Conservation (phyloP, 2,888 invertebrate species). For the Perithous albicinctus region DNA sequence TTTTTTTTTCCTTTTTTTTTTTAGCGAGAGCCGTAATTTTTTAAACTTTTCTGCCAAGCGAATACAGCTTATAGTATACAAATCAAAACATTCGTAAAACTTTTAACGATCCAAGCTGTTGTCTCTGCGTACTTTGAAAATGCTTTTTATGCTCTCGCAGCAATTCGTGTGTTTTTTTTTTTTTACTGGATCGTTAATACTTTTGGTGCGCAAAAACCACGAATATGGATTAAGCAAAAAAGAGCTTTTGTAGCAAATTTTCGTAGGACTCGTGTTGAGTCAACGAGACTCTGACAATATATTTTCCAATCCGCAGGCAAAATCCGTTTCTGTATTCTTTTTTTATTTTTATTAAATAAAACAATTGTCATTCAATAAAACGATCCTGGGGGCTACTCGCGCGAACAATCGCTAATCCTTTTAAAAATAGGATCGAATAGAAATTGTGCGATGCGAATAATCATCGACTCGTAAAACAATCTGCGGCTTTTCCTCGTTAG, state of each 20-base stretch:
- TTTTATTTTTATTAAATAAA: neutral
- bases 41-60: conserved; percentile 39
- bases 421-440: conserved; percentile 38
- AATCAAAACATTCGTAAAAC: conserved; percentile 7
- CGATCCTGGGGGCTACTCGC: neutral
- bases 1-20: too few species aligned
- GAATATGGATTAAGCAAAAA: conserved; percentile 40
- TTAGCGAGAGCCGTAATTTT: conserved; percentile 28
- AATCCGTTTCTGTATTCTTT: neutral
- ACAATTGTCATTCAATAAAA: conserved; percentile 6
- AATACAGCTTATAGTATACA: conserved; percentile 27
- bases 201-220: conserved; percentile 35
- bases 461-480: conserved; percentile 44
- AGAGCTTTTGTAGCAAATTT: conserved; percentile 47
- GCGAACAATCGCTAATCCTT: conserved; percentile 18
- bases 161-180: conserved; percentile 25
- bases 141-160: neutral
- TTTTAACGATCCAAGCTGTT: neutral
- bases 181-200: conserved; percentile 55
- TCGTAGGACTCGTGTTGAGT: conserved; percentile 25
- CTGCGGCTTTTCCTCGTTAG: conserved; percentile 26
- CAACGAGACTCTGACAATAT: neutral
- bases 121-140: neutral
- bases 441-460: conserved; percentile 64
- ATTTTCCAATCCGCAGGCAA: neutral